phyloP scores from a whole-genome alignment of 2,797 vertebrate species.

The Sorex maritimensis region DNA sequence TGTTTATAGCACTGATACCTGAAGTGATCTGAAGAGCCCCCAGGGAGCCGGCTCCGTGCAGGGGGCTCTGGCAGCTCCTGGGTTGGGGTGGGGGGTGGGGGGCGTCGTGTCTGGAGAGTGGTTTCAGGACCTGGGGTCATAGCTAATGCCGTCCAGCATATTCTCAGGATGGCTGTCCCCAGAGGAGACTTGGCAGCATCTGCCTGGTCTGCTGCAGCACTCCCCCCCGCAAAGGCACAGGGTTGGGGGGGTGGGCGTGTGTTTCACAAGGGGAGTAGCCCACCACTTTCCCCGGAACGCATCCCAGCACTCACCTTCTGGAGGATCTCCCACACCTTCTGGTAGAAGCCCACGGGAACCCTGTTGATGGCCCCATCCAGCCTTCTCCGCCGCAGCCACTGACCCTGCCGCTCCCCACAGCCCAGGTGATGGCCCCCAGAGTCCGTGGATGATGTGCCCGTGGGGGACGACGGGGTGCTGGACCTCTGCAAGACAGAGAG shows the following conservation, averaged over 20 bases:
- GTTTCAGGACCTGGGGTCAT: neutral
- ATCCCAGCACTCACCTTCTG: slow-evolving; percentile 92
- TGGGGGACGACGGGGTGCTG: slow-evolving; percentile 97
- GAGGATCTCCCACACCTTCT: slow-evolving; percentile 98
- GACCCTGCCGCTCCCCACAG: slow-evolving; percentile 97
- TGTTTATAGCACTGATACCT: neutral
- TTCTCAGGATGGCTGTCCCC: neutral
- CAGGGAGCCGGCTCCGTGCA: neutral
- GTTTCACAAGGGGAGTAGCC: no score
- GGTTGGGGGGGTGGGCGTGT: no score
- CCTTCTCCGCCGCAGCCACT: slow-evolving; percentile 97
- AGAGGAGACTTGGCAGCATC: neutral
- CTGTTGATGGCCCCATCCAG: slow-evolving; percentile 98
- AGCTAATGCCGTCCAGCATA: neutral
- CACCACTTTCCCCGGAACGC: neutral
- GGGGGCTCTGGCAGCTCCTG: no score
- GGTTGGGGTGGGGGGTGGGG: no score
- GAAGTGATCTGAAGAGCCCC: neutral
- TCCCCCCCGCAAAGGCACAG: neutral
- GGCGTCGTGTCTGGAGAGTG: neutral
- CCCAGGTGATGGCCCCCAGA: slow-evolving; percentile 90
- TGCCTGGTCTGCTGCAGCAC: neutral
- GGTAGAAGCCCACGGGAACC: slow-evolving; percentile 98
- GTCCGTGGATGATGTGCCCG: slow-evolving; percentile 93
- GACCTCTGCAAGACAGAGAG: slow-evolving; percentile 91